phyloP scores from a whole-genome alignment of 2,888 invertebrate genomes.

The Meteorus colon region DNA sequence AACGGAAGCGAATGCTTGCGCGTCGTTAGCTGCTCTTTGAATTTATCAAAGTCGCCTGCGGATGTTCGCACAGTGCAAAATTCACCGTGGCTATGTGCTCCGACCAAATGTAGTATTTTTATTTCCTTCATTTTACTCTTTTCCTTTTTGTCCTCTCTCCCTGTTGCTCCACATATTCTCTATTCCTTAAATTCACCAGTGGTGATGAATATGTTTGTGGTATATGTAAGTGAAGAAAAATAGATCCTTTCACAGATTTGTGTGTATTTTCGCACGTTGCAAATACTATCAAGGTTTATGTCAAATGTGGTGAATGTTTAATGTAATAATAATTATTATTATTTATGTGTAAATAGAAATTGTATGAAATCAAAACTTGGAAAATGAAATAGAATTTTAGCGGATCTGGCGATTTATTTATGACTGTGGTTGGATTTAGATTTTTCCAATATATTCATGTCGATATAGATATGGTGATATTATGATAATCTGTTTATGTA shows the following conservation, averaged over 20 bases:
- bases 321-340: not conserved
- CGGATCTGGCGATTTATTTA: not conserved
- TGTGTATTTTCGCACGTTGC: not conserved
- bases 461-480: not conserved
- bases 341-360: not conserved
- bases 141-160: not conserved
- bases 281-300: slow-evolving; percentile 2
- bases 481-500: not conserved
- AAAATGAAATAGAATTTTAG: not conserved
- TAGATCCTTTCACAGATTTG: not conserved
- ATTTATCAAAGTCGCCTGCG: slow-evolving; percentile 46
- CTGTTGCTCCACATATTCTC: not conserved
- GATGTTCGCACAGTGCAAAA: slow-evolving; percentile 18
- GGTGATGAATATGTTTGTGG: slow-evolving; percentile 5
- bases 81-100: slow-evolving; percentile 3
- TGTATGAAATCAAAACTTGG: not conserved
- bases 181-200: not conserved
- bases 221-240: slow-evolving; percentile 15
- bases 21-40: slow-evolving; percentile 44
- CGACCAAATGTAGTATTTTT: not conserved
- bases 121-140: not conserved
- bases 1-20: slow-evolving; percentile 39
- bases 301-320: not conserved
- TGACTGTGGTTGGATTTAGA: not conserved
- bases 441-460: not conserved